phyloP scores from a whole-genome alignment of 2,113 vertebrate genomes.

The Isichthys henryi region DNA sequence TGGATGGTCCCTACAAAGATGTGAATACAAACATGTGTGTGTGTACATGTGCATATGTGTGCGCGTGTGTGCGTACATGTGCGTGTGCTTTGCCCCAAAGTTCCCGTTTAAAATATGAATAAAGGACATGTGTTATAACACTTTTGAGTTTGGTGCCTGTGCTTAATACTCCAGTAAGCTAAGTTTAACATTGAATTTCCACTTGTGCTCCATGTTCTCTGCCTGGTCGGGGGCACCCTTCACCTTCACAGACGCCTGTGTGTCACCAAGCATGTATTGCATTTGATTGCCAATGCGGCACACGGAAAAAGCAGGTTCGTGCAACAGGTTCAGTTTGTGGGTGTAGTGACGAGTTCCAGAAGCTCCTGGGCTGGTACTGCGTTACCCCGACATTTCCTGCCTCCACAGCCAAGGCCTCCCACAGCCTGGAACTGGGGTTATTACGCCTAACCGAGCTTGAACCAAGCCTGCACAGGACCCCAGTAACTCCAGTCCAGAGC shows the following conservation, averaged over 20 bases:
- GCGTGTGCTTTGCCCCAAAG: background rate
- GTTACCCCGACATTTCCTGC: slow-evolving; percentile 51
- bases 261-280: slow-evolving; percentile 52
- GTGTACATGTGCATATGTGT: too few relatives aligned
- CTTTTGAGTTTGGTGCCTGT: slow-evolving; percentile 26
- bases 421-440: slow-evolving; percentile 31
- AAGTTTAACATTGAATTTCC: slow-evolving; percentile 38
- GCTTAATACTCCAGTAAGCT: slow-evolving; percentile 29
- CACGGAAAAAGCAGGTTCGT: slow-evolving; percentile 53
- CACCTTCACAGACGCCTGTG: slow-evolving; percentile 21
- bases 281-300: slow-evolving; percentile 53
- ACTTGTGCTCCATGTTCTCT: slow-evolving; percentile 25
- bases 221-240: slow-evolving; percentile 27
- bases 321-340: slow-evolving; percentile 50
- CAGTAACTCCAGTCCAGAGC: slow-evolving; percentile 47
- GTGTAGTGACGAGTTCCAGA: slow-evolving; percentile 62
- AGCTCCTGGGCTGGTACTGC: slow-evolving; percentile 43
- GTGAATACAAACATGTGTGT: too few relatives aligned
- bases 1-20: too few relatives aligned
- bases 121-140: background rate
- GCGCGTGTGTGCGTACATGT: too few relatives aligned
- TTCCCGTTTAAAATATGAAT: background rate
- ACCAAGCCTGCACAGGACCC: slow-evolving; percentile 31
- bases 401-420: slow-evolving; percentile 31
- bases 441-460: slow-evolving; percentile 30